Percentiles rank a stretch among this genome's conserved stretches.
phyloP scores from a whole-genome alignment of 2,113 vertebrate species.

The Anarhynchus alexandrinus region DNA sequence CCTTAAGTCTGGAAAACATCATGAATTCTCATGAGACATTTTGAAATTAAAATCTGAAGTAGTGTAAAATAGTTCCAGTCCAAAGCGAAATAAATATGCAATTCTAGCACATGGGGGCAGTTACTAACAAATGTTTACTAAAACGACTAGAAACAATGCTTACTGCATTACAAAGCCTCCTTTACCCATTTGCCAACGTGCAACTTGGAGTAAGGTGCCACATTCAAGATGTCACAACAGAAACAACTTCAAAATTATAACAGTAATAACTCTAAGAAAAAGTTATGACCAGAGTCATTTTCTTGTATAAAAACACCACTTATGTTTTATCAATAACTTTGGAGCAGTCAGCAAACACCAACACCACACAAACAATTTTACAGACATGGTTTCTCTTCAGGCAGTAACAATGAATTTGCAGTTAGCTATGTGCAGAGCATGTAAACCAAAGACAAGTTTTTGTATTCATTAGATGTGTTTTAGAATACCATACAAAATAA shows the following conservation, averaged over 20 bases:
- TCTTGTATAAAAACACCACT: background rate
- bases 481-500: background rate
- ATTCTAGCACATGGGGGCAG: rapidly evolving
- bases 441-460: background rate
- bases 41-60: rapidly evolving
- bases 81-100: background rate
- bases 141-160: background rate
- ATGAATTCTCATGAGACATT: rapidly evolving
- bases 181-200: rapidly evolving
- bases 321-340: background rate
- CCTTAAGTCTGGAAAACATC: background rate
- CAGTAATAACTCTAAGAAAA: background rate
- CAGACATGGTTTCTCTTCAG: rapidly evolving
- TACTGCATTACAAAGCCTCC: background rate
- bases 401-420: background rate
- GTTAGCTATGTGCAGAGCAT: background rate
- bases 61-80: rapidly evolving
- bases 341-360: background rate
- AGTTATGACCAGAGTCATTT: background rate
- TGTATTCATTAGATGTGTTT: background rate
- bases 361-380: background rate
- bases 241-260: background rate
- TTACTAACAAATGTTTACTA: background rate
- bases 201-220: background rate
- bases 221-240: background rate